These are phyloP conservation scores for Nephrocerus scutellatus DNA, from an alignment of 2,888 invertebrate genomes.

Conservation along the genomic window DNA sequence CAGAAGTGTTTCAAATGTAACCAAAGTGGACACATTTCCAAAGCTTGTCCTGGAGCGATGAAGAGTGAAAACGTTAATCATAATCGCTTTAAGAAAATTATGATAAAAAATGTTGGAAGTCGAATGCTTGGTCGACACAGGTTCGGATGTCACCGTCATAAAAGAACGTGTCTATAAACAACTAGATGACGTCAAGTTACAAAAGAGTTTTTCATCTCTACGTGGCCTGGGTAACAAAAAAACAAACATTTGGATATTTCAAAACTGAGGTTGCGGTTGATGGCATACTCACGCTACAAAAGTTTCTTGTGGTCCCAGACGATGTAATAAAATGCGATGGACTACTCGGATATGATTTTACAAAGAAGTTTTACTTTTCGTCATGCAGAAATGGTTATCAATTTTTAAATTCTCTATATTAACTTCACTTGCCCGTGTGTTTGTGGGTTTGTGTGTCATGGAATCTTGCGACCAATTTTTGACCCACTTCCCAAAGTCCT, in stretches of 20 bases:
- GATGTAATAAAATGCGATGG: constrained; percentile 8
- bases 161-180: constrained; percentile 7
- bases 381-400: too few species aligned
- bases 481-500: too few species aligned
- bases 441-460: too few species aligned
- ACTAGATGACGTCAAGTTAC: constrained; percentile 5
- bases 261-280: constrained; percentile 3
- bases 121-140: constrained; percentile 9
- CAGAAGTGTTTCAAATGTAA: constrained; percentile 20
- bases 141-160: constrained; percentile 9
- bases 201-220: constrained; percentile 4
- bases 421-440: too few species aligned
- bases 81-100: constrained; percentile 4
- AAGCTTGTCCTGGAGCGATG: constrained; percentile 9
- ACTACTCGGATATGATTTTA: constrained; percentile 14
- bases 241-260: constrained; percentile 1
- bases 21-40: constrained; percentile 16
- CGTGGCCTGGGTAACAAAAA: constrained; percentile 13
- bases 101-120: constrained; percentile 7
- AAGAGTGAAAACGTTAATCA: too few species aligned
- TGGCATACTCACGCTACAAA: constrained; percentile 3
- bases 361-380: background rate
- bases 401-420: too few species aligned
- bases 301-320: constrained; percentile 9
- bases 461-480: too few species aligned